A percentile compares a stretch with the other conserved stretches of the same genome.
Conservation (phyloP, 2,797 vertebrate species). For the Alca torda region DNA sequence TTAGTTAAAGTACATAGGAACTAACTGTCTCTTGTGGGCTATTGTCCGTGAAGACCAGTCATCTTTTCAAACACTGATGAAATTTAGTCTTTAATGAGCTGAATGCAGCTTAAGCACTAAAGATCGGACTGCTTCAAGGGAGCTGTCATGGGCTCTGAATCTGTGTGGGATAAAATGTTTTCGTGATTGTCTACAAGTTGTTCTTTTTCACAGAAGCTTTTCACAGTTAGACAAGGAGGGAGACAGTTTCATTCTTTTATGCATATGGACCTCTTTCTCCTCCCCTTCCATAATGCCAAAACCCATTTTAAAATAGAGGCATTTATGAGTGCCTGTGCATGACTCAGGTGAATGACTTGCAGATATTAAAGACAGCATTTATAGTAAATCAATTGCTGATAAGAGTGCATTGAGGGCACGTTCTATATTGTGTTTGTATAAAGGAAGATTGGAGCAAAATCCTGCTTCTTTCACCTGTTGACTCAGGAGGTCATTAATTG, state of each 20-base stretch:
- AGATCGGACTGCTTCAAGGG: not conserved
- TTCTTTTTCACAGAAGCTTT: not conserved
- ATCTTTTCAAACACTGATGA: not conserved
- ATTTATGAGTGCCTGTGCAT: not conserved
- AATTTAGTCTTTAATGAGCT: not conserved
- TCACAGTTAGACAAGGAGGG: constrained; percentile 30
- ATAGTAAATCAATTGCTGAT: constrained; percentile 14
- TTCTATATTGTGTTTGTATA: not conserved
- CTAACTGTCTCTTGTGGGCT: not conserved
- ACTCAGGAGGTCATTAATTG: not conserved
- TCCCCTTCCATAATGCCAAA: constrained; percentile 8
- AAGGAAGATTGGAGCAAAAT: not conserved
- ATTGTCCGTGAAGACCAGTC: not conserved
- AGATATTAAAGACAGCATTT: constrained; percentile 18
- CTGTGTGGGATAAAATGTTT: constrained; percentile 50
- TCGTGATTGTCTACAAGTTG: constrained; percentile 16
- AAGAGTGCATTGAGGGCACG: not conserved
- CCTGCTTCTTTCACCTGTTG: not conserved
- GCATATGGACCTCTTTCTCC: not conserved
- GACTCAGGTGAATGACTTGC: constrained; percentile 56
- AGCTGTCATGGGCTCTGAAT: not conserved
- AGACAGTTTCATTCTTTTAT: not conserved
- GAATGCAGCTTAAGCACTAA: not conserved
- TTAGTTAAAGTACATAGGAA: not conserved
- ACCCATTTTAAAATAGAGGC: constrained; percentile 13